These are phyloP conservation scores for Sorex araneus DNA, from an alignment of 2,113 vertebrate genomes.

Conservation along the genomic window DNA sequence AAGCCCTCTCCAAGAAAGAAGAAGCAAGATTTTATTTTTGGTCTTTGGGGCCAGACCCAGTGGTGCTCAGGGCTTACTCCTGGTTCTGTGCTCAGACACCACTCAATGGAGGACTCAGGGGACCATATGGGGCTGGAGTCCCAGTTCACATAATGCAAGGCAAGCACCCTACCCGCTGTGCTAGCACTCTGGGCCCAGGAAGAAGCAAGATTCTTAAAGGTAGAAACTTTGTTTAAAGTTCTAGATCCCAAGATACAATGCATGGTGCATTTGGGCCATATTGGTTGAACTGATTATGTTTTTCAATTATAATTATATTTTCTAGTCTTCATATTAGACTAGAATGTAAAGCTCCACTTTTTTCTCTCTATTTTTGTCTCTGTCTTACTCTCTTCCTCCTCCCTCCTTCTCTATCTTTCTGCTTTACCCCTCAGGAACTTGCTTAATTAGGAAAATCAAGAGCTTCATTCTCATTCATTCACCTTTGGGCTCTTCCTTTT, in stretches of 20 bases:
- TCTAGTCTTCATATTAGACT: neutral
- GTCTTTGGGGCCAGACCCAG: no score
- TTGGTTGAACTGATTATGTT: constrained; percentile 6
- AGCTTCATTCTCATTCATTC: neutral
- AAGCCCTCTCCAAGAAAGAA: no score
- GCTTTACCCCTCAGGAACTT: neutral
- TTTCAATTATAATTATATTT: neutral
- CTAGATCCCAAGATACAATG: neutral
- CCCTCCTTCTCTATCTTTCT: neutral
- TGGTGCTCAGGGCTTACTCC: no score
- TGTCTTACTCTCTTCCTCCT: neutral
- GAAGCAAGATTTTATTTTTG: no score
- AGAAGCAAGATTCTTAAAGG: constrained; percentile 6
- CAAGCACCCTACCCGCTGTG: no score
- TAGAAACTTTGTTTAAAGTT: neutral
- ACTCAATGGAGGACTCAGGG: no score
- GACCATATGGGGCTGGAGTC: no score
- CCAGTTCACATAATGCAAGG: no score
- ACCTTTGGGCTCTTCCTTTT: neutral
- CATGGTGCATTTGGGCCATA: neutral
- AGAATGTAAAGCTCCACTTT: neutral
- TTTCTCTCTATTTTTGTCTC: neutral
- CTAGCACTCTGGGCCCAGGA: no score
- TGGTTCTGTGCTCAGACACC: no score
- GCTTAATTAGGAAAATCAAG: neutral